Evolutionary conservation across 2,113 vertebrate genomes (phyloP).

Genomic region (Trogon surrucura): DNA sequence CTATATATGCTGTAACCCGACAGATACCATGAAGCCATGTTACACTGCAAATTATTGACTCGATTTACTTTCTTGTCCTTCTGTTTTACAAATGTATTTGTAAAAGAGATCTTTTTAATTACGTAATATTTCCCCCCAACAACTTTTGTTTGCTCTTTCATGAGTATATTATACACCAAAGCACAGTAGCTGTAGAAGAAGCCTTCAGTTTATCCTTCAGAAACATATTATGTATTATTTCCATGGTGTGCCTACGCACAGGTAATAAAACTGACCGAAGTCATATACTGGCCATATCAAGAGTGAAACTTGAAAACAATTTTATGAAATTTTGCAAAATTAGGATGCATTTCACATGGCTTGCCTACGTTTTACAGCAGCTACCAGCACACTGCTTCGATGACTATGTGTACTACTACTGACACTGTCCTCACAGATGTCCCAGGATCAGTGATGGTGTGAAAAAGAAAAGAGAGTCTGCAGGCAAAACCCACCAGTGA

Average conservation of each 20-base stretch:
- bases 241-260: fast-evolving
- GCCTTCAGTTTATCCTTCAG: not conserved
- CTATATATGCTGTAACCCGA: not conserved
- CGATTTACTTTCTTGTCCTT: not conserved
- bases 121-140: not conserved
- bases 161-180: not conserved
- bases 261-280: not conserved
- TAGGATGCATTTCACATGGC: fast-evolving
- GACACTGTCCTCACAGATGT: not conserved
- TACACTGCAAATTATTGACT: not conserved
- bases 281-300: not conserved
- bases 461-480: not conserved
- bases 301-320: not conserved
- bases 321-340: not conserved
- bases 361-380: not conserved
- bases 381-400: not conserved
- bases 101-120: not conserved
- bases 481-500: not conserved
- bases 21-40: not conserved
- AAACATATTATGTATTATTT: not conserved
- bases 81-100: not conserved
- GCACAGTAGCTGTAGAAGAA: not conserved
- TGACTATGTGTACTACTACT: not conserved
- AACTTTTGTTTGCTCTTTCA: not conserved
- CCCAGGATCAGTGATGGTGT: not conserved